Base-by-base conservation (phyloP, 2,113 vertebrate genomes). In the Anas platyrhynchos region DNA sequence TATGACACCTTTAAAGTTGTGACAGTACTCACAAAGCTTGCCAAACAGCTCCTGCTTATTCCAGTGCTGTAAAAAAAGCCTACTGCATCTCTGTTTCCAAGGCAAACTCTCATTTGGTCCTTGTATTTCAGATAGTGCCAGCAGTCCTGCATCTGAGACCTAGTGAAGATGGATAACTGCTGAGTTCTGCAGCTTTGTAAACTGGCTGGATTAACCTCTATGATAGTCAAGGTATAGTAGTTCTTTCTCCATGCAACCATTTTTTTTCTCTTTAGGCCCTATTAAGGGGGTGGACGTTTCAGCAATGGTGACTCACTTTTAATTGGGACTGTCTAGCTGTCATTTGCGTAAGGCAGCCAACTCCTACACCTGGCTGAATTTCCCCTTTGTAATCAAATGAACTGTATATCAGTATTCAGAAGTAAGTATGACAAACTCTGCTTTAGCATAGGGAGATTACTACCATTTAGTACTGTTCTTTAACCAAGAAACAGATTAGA, bases 261-360 rank as follows among this genome's bases (percentile, higher is more conserved):
- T 26, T 4, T 62, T 62, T 66, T 41, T 18, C 29, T 13, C 36
- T 74, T 65, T 44, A 29, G 8, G 4, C 7, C 44, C 32, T 73
- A 0, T 27, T 16, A 7, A 77, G 26, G 29, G 4, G 2, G 2
- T 59, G 13, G 46, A 32, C 7, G 0, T 2, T 13, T 34, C 32
- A 46, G 34, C 11, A 15, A 15, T 2, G 65, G 22, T 5, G 86
- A 86, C 4, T 15, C 1, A 1, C 56, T 84, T 54, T 85, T 18
- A 68, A 20, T 4, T n/a, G 23, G 26, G 44, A 31, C 20, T 18
- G 55, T 27, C 66, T 16, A 68, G 16, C 11, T 29, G 59, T 27
- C 32, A 27, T 16, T 61, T 66, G 16, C 48, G 83, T 27, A 52
- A 36, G 75, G 52, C 23, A 68, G 48, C 29, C 52, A 76, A 5